Base-by-base conservation (phyloP, 2,888 invertebrate species). In the Zaprionus obscuricornis region DNA sequence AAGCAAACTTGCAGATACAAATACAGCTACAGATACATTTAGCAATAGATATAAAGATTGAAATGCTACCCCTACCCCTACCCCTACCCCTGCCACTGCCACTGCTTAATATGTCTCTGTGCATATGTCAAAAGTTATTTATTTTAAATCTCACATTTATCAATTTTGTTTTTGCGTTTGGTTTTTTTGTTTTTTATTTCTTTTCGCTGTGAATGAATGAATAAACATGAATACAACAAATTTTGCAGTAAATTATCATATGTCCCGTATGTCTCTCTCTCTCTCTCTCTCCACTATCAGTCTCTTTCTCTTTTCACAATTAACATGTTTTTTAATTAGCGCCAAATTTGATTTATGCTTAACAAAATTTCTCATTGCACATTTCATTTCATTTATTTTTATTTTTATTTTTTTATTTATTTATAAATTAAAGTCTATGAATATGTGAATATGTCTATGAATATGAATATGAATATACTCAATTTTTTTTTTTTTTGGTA, bases 241-340 rank as follows among this genome's bases (percentile, higher is more conserved):
- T 33, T 66, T 22, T 56, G 47, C 69, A 51, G 47, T 67, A 64
- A 67, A 69, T 67, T 66, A 68, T 69, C 70, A 36, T 31, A 49
- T 40, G 17, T 18, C 40, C 31, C 42, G 34, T 18, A 3, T 42
- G 10, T 34, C 14, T 2, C 8, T n/a, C 42, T 37, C 56, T 33
- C 33, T n/a, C n/a, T 42, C 31, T 50, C 37, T 14, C 39, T 45
- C 46, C 26, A 31, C 26, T 6, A 36, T 24, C 40, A 47, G 36
- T 36, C 18, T 54, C 13, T 55, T 18, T 26, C 27, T 31, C 29
- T 4, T 62, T 56, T 39, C 66, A 71, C 68, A 72, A 72, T 77
- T 65, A 83, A 83, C 73, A 69, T 77, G 76, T 59, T 79, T n/a
- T 69, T 77, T 83, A 77, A 83, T 79, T 83, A 76, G 71, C 63